A percentile compares a stretch with the other conserved stretches of the same genome.
Conservation (phyloP, 2,113 vertebrate species). For the Cairina moschata region DNA sequence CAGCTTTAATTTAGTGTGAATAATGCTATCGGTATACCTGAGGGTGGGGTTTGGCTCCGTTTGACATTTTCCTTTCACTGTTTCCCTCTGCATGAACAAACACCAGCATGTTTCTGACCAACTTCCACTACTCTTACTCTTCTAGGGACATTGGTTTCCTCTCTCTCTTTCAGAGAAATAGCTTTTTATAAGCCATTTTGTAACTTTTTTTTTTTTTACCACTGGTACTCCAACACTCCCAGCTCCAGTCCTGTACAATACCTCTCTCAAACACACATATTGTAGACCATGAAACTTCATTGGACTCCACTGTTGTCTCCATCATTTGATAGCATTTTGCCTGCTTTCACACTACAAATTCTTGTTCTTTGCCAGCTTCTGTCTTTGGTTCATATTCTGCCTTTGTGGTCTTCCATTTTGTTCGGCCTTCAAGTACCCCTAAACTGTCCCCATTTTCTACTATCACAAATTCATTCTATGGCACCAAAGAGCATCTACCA, state of each 20-base stretch:
- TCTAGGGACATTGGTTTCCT: not conserved
- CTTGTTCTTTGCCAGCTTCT: not conserved
- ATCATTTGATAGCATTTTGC: not conserved
- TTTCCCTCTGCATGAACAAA: conserved; percentile 34
- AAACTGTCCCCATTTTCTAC: not conserved
- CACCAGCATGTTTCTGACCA: not conserved
- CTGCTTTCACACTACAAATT: not conserved
- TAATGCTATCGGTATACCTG: not conserved
- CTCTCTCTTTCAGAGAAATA: not conserved
- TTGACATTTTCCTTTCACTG: not conserved
- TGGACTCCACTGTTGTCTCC: not conserved
- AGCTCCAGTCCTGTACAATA: not conserved
- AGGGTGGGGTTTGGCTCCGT: not conserved
- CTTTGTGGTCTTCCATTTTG: not conserved
- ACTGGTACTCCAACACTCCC: not conserved
- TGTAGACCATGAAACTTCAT: not conserved
- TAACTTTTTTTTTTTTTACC: not conserved
- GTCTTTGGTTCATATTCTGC: not conserved
- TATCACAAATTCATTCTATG: not conserved
- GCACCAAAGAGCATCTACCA: not conserved
- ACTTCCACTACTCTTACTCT: not conserved
- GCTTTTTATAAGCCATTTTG: not conserved
- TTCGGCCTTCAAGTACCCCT: not conserved
- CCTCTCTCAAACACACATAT: not conserved
- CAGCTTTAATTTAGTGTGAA: not conserved